Evolutionary conservation across 2,113 vertebrate genomes (phyloP), one percentile per base, ranked within the genome.

Genomic region (Amphilophus citrinellus): DNA sequence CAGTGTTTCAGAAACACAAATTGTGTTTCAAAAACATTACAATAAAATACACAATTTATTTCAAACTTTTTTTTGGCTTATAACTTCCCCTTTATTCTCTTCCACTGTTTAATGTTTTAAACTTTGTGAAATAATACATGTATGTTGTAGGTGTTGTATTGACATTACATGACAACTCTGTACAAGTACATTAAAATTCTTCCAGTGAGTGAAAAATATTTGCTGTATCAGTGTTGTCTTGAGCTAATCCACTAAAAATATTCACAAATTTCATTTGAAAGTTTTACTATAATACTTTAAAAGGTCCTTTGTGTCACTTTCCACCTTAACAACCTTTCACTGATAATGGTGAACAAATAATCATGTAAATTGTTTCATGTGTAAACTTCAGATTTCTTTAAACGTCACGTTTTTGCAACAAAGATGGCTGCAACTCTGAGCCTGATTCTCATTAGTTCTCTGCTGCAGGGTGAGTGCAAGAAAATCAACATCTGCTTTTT

Each of bases 61-160:
- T 24, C 24, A 24, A 24, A 24, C 24, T 24, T 24, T 2, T 24
- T 22, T 20, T 20, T 20, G 15, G 5, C 24, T 35, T 0, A 35
- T 0, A 27, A 7, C 24, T 60, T 60, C 2, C 24, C 30, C 59
- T 30, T 60, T 60, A 3, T 61, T 18, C 27, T 32, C 27, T 30
- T 18, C 2, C 4, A 35, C 32, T 4, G 15, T 32, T 61, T 18
- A 10, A 18, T n/a, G 42, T 30, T 30, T 30, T 30, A 30, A 2
- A 30, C 3, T 30, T 30, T 1, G 2, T 42, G 35, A 65, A 65
- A 22, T 0, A 22, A 65, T 0, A 39, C 35, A 0, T 65, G 0
- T 63, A n/a, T 0, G 20, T 13, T 65, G 35, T 20, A 2, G 13
- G 22, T 3, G 42, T 0, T 22, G 27, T 7, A 0, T 8, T 20